Evolutionary conservation across 2,888 invertebrate species (phyloP), one percentile per base, ranked within the genome.

Genomic region (Cepaea hortensis): DNA sequence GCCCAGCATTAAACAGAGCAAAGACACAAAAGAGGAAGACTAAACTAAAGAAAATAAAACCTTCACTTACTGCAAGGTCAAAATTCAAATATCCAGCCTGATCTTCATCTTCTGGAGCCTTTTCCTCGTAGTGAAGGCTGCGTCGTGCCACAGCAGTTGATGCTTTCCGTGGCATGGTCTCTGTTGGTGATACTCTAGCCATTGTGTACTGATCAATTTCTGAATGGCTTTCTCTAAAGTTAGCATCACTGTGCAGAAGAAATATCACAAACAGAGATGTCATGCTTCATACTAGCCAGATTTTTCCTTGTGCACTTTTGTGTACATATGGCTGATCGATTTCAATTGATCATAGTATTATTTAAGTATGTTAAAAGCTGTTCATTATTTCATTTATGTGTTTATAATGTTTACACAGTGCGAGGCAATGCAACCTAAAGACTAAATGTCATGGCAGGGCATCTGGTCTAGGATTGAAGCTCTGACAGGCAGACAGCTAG

Each of bases 71-170:
- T 23, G 70, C 13, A 4, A 81, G 70, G n/a, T 68, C 70, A 70
- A 81, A 50, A 18, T 35, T 76, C 11, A 65, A n/a, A 20, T 46
- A 75, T 5, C 76, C 79, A 1, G 50, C 79, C 35, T n/a, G 79
- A n/a, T 77, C 72, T 55, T 79, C 79, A 68, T 55, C 79, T 20
- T 62, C 68, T 15, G 5, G 55, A 23, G 79, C 70, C 11, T 70
- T 46, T 18, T 85, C 85, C 18, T 79, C 70, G 23, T 79, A 85
- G 20, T 85, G 75, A n/a, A 85, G 46, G 55, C 85, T 85, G 50
- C 68, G 76, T 0, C 84, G 84, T 18, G 73, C 65, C 61, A 84
- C 68, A 62, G 46, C 62, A 35, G 23, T 3, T 13, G 76, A 13
- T 46, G 76, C 46, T 3, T 23, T 72, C 65, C 65, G 76, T 15